Evolutionary conservation across 35 echinoderm and acorn worm species (phyloP), one percentile per base, ranked within the genome.

Genomic region (Hemicentrotus pulcherrimus): DNA sequence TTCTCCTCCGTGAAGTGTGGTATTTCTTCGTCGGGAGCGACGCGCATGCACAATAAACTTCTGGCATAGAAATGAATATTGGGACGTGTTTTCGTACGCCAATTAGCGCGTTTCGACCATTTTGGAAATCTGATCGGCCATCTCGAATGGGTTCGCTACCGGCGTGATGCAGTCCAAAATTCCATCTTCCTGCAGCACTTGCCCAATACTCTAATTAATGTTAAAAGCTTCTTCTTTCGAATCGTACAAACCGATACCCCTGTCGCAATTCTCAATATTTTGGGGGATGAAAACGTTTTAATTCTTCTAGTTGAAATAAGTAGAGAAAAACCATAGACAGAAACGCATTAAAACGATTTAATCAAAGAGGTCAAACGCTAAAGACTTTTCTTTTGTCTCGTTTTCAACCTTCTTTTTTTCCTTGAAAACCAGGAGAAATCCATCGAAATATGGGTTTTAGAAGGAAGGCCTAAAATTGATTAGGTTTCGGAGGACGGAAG

Each of bases 21-120:
- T 6, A 18, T 78, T 78, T 28, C 19, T 78, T 78, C 65, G 22
- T 78, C 22, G 65, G 0, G 65, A 78, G 65, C 65, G 65, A 58
- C 48, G 91, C 91, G 46, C 91, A 55, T 47, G 41, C 22, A 93
- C 91, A 93, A 93, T 47, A 93, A 90, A 90, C 46, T 90, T 45
- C n/a, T 45, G 13, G 32, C 46, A 41, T 90, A 47, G 46, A 41
- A 90, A 90, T 90, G 88, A 90, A 33, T 90, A 45, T 33, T 90
- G 32, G 88, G 88, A 90, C 32, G 32, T 47, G 88, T 33, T 14
- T 24, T 19, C 46, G 91, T 58, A 93, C 91, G 91, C 91, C 91
- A 93, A 93, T 93, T 93, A 93, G 91, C 91, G 91, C 91, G 45
- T 93, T 93, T 93, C 91, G 91, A 93, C 91, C 91, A 93, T 58